Base-by-base conservation (phyloP, 1,140 invertebrate genomes). In the Tetramorium parvispinum region DNA sequence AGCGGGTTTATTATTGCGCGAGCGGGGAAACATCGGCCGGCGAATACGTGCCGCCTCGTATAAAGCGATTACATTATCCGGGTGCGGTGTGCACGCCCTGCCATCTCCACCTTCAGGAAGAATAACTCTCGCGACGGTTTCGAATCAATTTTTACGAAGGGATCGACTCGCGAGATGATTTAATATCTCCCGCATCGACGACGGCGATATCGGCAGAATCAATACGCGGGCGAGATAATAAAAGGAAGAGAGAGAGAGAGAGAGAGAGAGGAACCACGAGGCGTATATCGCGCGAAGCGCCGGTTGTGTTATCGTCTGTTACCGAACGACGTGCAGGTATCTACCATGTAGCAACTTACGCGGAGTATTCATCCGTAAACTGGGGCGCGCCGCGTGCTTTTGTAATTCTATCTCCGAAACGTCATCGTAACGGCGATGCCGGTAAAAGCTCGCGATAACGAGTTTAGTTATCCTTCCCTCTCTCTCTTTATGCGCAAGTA, bases 351-450 rank as follows among this genome's bases (percentile, higher is more conserved):
- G 53, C 16, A 51, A 73, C 53, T 24, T 27, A 32, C n/a, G 70
- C 16, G 8, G 66, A 10, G 75, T 81, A 86, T 78, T 85, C 81
- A 76, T 32, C 87, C 66, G 76, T 81, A 63, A 89, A 88, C 68
- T 88, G 87, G 88, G 87, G 59, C 88, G 27, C 85, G 88, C 73
- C 73, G 71, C 73, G 11, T 57, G 87, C 87, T 88, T 89, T 89
- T 88, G 87, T 78, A 86, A 86, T 88, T 89, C 40, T 55, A 40
- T 55, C 46, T 68, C 46, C 55, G 70, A 81, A 89, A 81, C 87
- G 68, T 65, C 77, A 70, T 88, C 73, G 32, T 21, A 55, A 78
- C 43, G 82, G 85, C 78, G 65, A 88, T 75, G 79, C 27, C 37
- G 61, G 77, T 68, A 83, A 83, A 83, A 83, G 68, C 79, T 70